phyloP scores from a whole-genome alignment of 92 coral and sea anemone genomes.

The Galaxea fascicularis region DNA sequence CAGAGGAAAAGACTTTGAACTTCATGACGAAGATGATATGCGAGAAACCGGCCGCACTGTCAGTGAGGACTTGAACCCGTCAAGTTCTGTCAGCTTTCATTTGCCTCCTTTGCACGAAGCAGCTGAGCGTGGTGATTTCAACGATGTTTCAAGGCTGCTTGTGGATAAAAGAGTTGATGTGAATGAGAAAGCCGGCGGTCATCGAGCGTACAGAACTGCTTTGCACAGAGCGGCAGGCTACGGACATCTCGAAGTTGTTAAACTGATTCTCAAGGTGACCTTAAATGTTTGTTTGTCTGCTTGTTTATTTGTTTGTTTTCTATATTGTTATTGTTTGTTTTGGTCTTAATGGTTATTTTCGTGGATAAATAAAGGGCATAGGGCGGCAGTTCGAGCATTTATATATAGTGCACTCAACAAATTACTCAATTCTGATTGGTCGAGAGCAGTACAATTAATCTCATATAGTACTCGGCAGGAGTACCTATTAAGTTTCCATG shows the following conservation, averaged over 20 bases:
- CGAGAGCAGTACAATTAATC: no score
- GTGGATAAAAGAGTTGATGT: slow-evolving; percentile 67
- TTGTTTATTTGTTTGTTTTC: no score
- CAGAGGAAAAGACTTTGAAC: slow-evolving; percentile 44
- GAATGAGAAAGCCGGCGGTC: slow-evolving; percentile 86
- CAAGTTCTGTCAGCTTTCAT: slow-evolving; percentile 15
- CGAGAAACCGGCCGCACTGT: slow-evolving; percentile 12
- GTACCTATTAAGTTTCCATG: no score
- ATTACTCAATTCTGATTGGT: no score
- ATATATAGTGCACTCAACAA: no score
- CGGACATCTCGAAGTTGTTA: slow-evolving; percentile 84
- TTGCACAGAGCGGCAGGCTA: slow-evolving; percentile 94
- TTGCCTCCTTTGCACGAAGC: slow-evolving; percentile 82
- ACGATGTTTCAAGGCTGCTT: slow-evolving; percentile 64
- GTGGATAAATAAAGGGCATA: no score
- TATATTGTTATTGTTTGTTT: no score
- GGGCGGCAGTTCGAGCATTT: no score
- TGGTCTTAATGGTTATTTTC: no score
- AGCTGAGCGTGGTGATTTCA: slow-evolving; percentile 85
- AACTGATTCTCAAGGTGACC: slow-evolving; percentile 77
- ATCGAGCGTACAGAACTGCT: slow-evolving; percentile 90
- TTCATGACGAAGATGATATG: slow-evolving; percentile 29
- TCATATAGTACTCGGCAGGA: no score
- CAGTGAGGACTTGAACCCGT: slow-evolving; percentile 31
- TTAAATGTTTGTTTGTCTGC: not conserved